Percentiles rank a stretch among this genome's conserved stretches.
These are phyloP conservation scores for Karalla daura DNA, from an alignment of 2,797 vertebrate genomes.

Conservation along the genomic window DNA sequence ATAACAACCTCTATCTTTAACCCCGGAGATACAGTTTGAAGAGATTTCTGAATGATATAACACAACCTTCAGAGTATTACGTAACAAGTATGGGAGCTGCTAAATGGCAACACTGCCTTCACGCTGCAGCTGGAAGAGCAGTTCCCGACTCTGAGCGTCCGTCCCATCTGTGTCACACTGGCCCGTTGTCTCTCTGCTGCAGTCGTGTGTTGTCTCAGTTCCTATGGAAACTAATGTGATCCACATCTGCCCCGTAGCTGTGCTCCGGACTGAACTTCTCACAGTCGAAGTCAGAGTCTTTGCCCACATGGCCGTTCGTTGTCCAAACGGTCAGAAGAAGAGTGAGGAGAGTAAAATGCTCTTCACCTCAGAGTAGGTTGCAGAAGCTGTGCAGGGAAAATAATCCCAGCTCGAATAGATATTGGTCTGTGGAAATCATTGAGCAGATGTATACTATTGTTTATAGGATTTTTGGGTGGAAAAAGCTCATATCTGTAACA, in stretches of 20 bases:
- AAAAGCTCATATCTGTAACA: too few species aligned
- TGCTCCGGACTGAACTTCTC: conserved; percentile 22
- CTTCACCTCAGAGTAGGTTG: too few species aligned
- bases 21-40: conserved; percentile 42
- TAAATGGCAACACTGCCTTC: conserved; percentile 35
- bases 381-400: too few species aligned
- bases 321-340: conserved; percentile 41
- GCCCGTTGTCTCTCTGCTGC: conserved; percentile 6
- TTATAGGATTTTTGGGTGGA: too few species aligned
- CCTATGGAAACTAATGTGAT: background rate
- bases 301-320: conserved; percentile 28
- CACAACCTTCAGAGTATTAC: conserved; percentile 54
- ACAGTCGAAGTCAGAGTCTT: conserved; percentile 20
- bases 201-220: background rate
- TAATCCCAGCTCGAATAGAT: too few species aligned
- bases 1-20: conserved; percentile 15
- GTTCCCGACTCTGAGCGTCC: conserved; percentile 25
- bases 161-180: conserved; percentile 21
- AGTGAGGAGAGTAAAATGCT: conserved; percentile 18
- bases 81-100: conserved; percentile 47
- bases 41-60: conserved; percentile 57
- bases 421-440: too few species aligned
- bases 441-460: too few species aligned
- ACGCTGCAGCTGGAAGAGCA: conserved; percentile 34
- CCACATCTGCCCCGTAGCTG: background rate